Percentiles rank a stretch among this genome's conserved stretches.
These are phyloP conservation scores for Serrognathus titanus DNA, from an alignment of 2,888 invertebrate genomes.

Conservation along the genomic window DNA sequence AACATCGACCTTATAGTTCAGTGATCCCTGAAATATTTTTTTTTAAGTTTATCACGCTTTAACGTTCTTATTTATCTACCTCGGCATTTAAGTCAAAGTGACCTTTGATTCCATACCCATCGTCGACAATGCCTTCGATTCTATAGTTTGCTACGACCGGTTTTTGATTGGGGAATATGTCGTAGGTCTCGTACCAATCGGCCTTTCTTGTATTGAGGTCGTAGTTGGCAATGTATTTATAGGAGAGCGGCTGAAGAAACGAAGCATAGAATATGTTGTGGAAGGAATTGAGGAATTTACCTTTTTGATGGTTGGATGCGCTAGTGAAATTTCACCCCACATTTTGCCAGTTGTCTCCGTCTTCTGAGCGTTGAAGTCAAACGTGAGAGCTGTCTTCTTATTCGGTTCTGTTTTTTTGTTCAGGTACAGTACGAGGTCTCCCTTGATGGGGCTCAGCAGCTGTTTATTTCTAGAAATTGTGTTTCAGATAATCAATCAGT, in stretches of 20 bases:
- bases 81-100: neutral
- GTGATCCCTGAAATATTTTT: too few relatives aligned
- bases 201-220: constrained; percentile 33
- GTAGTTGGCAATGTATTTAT: constrained; percentile 47
- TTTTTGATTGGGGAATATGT: too few relatives aligned
- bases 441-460: constrained; percentile 55
- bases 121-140: too few relatives aligned
- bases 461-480: constrained; percentile 20
- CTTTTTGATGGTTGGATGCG: constrained; percentile 65
- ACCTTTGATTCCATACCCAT: neutral
- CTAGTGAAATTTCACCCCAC: constrained; percentile 58
- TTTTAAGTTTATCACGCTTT: too few relatives aligned
- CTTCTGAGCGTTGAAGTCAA: neutral
- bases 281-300: constrained; percentile 35
- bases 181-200: neutral
- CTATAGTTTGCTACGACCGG: too few relatives aligned
- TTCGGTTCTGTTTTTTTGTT: constrained; percentile 69
- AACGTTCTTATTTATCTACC: too few relatives aligned
- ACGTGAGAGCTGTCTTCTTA: constrained; percentile 58
- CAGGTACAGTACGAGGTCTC: constrained; percentile 63
- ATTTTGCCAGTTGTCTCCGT: constrained; percentile 2
- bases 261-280: neutral
- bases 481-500: neutral
- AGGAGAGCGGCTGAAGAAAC: constrained; percentile 17
- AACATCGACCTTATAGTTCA: too few relatives aligned